Evolutionary conservation across 1,140 invertebrate genomes (phyloP).

Genomic region (Drosophila pallidifrons): DNA sequence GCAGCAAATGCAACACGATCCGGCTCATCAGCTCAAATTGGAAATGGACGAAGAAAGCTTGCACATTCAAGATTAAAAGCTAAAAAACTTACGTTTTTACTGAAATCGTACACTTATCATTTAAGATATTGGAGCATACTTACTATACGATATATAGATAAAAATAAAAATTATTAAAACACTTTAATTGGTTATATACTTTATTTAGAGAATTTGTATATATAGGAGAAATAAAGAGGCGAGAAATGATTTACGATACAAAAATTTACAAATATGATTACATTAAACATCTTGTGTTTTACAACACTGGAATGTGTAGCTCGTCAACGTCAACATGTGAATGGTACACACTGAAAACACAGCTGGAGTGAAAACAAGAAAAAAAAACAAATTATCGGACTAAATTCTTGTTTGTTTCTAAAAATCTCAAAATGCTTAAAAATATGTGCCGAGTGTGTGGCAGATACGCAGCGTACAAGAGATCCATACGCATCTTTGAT

Average conservation of each 20-base stretch:
- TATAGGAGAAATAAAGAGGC: neutral
- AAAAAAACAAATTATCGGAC: conserved; percentile 4
- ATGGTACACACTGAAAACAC: conserved; percentile 24
- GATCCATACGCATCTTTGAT: conserved; percentile 52
- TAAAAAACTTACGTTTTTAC: neutral
- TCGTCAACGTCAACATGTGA: conserved; percentile 14
- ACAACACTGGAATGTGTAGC: conserved; percentile 18
- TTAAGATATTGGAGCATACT: conserved; percentile 27
- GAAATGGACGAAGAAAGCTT: conserved; percentile 72
- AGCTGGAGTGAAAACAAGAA: conserved; percentile 10
- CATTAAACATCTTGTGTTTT: neutral
- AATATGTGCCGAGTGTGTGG: conserved; percentile 56
- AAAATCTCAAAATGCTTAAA: conserved; percentile 35
- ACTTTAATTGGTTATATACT: neutral
- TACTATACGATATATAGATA: conserved; percentile 34
- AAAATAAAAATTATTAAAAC: conserved; percentile 15
- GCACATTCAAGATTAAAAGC: conserved; percentile 57
- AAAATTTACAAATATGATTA: no score
- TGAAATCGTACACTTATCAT: conserved; percentile 1
- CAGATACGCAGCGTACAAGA: conserved; percentile 13
- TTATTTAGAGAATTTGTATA: neutral
- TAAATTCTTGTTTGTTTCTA: conserved; percentile 23
- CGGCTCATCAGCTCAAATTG: conserved; percentile 59
- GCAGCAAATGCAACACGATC: conserved; percentile 85
- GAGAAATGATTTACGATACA: no score